Evolutionary conservation across 2,113 vertebrate genomes (phyloP).

Genomic region (Rhea americana): DNA sequence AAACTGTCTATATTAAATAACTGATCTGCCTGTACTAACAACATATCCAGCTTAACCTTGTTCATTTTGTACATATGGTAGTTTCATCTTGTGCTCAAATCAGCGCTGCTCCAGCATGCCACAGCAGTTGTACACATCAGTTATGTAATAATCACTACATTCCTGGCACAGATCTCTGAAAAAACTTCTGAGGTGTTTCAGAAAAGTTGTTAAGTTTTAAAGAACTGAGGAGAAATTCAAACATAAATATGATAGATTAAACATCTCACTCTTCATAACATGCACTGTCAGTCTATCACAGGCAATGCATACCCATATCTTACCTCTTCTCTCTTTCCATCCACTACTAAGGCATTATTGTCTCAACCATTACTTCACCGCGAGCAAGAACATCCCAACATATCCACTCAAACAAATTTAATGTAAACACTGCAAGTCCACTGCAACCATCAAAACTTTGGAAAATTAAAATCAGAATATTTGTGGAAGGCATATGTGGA

Average conservation of each 20-base stretch:
- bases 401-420: background rate
- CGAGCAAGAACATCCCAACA: background rate
- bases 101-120: background rate
- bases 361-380: background rate
- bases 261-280: background rate
- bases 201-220: conserved; percentile 14
- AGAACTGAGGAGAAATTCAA: background rate
- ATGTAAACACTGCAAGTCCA: background rate
- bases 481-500: background rate
- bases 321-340: background rate
- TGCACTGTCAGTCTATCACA: background rate
- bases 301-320: background rate
- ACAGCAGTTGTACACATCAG: background rate
- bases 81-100: background rate
- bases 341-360: background rate
- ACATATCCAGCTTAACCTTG: background rate
- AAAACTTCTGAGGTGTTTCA: conserved; percentile 23
- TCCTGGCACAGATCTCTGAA: background rate
- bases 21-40: background rate
- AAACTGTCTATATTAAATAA: background rate
- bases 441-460: background rate
- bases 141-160: background rate
- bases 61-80: rapidly evolving
- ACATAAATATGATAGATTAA: background rate
- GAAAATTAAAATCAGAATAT: background rate